Conservation (phyloP, 30 jellyfish, hydroid and myxozoan species). For the Euphysa ruthae region DNA sequence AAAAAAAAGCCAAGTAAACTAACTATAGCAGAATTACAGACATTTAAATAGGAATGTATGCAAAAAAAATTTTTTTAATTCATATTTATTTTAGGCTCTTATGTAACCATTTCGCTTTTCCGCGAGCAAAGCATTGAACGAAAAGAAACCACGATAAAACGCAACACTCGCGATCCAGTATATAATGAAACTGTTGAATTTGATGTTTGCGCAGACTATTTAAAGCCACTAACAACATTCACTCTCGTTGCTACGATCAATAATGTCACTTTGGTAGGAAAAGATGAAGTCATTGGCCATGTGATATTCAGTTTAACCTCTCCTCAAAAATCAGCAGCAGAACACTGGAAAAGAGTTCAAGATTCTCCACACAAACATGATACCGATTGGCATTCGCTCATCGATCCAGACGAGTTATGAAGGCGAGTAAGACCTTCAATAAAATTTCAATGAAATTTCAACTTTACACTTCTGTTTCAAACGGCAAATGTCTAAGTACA, state of each 20-base stretch:
- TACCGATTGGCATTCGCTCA: slow-evolving; percentile 73
- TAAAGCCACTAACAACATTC: slow-evolving; percentile 57
- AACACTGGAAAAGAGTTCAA: slow-evolving; percentile 60
- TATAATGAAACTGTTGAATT: slow-evolving; percentile 63
- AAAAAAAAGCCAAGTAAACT: no score
- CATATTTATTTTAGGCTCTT: slow-evolving; percentile 46
- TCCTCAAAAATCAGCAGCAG: slow-evolving; percentile 56
- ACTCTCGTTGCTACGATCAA: slow-evolving; percentile 54
- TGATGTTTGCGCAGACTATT: slow-evolving; percentile 50
- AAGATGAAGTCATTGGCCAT: slow-evolving; percentile 84
- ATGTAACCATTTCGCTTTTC: slow-evolving; percentile 53
- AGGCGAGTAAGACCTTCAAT: no score
- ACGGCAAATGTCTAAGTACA: no score
- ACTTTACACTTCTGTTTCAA: no score
- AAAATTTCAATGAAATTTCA: no score
- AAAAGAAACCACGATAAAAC: slow-evolving; percentile 48
- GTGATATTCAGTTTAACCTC: slow-evolving; percentile 81
- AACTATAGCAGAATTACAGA: not conserved
- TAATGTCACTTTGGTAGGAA: slow-evolving; percentile 67
- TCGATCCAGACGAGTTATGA: slow-evolving; percentile 79
- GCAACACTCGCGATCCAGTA: slow-evolving; percentile 64
- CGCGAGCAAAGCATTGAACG: slow-evolving; percentile 53
- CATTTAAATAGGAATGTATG: no score
- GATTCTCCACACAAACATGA: slow-evolving; percentile 58
- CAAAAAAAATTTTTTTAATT: not conserved